Evolutionary conservation across 2,888 invertebrate genomes (phyloP), one percentile per base, ranked within the genome.

Genomic region (Dugesia japonica): DNA sequence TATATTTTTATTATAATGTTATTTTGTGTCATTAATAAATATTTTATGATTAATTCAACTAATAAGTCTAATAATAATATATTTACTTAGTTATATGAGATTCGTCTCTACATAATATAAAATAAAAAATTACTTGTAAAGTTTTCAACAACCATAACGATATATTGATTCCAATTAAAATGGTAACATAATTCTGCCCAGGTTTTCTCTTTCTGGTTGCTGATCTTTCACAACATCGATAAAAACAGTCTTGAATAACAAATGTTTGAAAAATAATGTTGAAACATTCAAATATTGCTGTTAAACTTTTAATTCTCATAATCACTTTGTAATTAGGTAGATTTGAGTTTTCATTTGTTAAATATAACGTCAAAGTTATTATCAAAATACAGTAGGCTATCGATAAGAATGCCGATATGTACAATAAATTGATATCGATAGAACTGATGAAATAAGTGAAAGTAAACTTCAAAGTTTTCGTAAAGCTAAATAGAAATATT

Each of bases 101-200:
- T n/a, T n/a, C n/a, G n/a, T n/a, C n/a, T 7, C 4, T 31, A 4
- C 4, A 31, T 7, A 31, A 7, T 7, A 31, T 31, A 7, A 31
- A 31, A 31, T 31, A 31, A 4, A 31, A n/a, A 74, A 42, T 71
- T 74, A 76, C 76, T 73, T 76, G 76, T 33, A 76, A 74, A 33
- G 33, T 74, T 38, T 74, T 76, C 13, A 76, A 23, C 17, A 76
- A 28, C 76, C 76, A 76, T 1, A 76, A 15, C 15, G 76, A 73
- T 4, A 76, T 23, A 27, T 76, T 76, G 42, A 76, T 38, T 23
- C 73, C 76, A 15, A 76, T 31, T 7, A 76, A 28, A 28, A 38
- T n/a, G 0, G 76, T 73, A 1, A 76, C 31, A 23, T 28, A 71
- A 27, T 76, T 76, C 20, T 73, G 17, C 7, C 76, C 76, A 7